Conservation (phyloP, 2,888 invertebrate species). For the Caenorhabditis drosophilae region DNA sequence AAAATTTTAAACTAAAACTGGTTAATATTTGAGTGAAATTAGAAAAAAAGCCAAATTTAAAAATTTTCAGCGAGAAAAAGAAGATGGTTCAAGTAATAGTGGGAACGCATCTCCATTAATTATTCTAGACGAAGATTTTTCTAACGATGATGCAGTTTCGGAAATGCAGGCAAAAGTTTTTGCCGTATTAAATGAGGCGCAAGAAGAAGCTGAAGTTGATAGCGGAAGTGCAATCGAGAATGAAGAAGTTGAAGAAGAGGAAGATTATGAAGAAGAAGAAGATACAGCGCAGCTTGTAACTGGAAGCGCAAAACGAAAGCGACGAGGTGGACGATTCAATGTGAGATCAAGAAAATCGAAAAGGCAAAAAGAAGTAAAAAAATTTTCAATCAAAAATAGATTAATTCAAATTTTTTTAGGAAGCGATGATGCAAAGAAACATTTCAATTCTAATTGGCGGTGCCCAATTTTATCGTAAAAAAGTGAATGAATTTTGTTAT, state of each 20-base stretch:
- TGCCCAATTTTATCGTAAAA: conserved; percentile 66
- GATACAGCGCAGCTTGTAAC: conserved; percentile 6
- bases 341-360: conserved; percentile 42
- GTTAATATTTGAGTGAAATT: too few relatives aligned
- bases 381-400: too few relatives aligned
- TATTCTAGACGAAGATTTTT: conserved; percentile 17
- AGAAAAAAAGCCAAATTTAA: too few relatives aligned
- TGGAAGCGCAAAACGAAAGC: conserved; percentile 17
- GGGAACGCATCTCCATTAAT: conserved; percentile 15
- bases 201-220: conserved; percentile 6
- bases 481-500: conserved; percentile 54
- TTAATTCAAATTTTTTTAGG: too few relatives aligned
- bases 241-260: conserved; percentile 5
- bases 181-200: conserved; percentile 6
- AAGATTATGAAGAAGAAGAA: conserved; percentile 11
- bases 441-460: conserved; percentile 61
- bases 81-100: background rate
- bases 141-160: conserved; percentile 17
- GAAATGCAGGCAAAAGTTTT: conserved; percentile 13
- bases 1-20: too few relatives aligned
- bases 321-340: conserved; percentile 48
- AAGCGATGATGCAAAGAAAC: conserved; percentile 9
- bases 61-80: conserved; percentile 8
- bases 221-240: background rate
- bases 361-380: conserved; percentile 44